Percentiles rank a stretch among this genome's conserved stretches.
Conservation (phyloP, 2,888 invertebrate genomes). For the Eupeodes latifasciatus region DNA sequence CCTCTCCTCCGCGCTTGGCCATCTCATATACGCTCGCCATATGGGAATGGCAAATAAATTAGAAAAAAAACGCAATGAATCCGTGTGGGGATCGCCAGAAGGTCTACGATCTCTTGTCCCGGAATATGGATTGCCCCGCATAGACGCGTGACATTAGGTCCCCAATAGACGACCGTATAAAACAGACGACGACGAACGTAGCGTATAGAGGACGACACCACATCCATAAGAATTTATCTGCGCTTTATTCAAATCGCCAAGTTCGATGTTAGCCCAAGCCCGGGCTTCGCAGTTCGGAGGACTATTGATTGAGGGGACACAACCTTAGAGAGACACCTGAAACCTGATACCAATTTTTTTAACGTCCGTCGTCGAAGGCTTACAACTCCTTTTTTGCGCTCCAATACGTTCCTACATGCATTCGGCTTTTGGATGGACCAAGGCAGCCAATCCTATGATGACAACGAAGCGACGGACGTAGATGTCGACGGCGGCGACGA, state of each 20-base stretch:
- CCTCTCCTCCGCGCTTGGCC: background rate
- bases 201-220: conserved; percentile 49
- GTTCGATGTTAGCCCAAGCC: conserved; percentile 12
- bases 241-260: conserved; percentile 64
- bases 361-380: background rate
- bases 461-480: conserved; percentile 5
- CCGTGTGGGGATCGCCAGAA: conserved; percentile 64
- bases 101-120: conserved; percentile 64
- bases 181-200: conserved; percentile 3
- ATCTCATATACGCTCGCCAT: background rate
- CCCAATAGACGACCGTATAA: conserved; percentile 26
- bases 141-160: conserved; percentile 72
- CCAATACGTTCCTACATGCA: conserved; percentile 54
- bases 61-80: conserved; percentile 68
- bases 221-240: conserved; percentile 64
- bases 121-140: conserved; percentile 73
- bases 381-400: conserved; percentile 40
- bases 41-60: conserved; percentile 63
- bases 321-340: conserved; percentile 64
- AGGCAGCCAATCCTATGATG: background rate
- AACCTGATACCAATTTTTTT: conserved; percentile 67
- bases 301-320: conserved; percentile 68
- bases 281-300: conserved; percentile 5
- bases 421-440: background rate
- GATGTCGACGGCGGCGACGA: too few relatives aligned